Evolutionary conservation across 2,797 vertebrate genomes (phyloP).

Genomic region (Pyrocephalus nanus): DNA sequence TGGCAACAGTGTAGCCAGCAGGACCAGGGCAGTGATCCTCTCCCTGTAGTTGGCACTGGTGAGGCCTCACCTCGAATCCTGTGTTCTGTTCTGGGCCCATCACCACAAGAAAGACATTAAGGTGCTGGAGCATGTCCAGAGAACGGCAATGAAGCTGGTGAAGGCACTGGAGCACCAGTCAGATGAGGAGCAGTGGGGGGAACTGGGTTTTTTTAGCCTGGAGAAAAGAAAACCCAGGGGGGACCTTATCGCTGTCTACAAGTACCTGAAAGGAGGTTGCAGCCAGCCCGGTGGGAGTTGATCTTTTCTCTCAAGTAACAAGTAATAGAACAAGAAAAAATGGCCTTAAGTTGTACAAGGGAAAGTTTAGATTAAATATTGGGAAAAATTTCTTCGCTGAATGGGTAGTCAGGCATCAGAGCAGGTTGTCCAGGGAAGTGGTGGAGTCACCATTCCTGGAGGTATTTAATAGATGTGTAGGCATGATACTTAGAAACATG

Average conservation of each 20-base stretch:
- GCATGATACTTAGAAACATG: no score
- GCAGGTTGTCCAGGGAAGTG: neutral
- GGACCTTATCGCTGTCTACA: neutral
- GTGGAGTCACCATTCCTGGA: neutral
- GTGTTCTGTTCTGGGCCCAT: neutral
- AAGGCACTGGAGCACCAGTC: neutral
- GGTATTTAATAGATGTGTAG: neutral
- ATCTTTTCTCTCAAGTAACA: neutral
- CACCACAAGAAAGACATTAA: no score
- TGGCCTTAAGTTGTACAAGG: neutral
- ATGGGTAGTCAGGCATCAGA: neutral
- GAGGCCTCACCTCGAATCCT: rapidly evolving
- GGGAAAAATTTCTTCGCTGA: neutral
- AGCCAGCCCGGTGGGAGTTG: no score
- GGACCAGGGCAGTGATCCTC: neutral
- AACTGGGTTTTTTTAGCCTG: neutral
- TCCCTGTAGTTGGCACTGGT: rapidly evolving
- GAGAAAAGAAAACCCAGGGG: neutral
- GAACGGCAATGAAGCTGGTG: rapidly evolving
- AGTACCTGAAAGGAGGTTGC: neutral
- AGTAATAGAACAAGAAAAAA: neutral
- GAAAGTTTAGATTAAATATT: neutral
- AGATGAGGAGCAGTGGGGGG: rapidly evolving
- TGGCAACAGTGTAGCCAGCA: neutral
- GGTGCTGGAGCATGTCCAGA: neutral